Base-by-base conservation (phyloP, 2,888 invertebrate genomes). In the Cremastinae sp. region DNA sequence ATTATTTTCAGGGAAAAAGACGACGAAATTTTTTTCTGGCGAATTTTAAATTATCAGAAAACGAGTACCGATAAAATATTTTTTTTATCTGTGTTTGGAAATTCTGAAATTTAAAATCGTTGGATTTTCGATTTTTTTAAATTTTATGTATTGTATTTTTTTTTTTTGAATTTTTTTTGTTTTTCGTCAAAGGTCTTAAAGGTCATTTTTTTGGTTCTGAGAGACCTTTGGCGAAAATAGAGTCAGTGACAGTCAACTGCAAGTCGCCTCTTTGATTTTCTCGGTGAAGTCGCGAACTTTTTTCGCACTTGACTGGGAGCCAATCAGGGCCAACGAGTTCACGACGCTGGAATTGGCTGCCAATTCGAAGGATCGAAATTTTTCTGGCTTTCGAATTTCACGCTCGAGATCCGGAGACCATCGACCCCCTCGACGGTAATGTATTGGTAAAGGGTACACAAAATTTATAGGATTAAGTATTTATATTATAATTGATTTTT, bases 321-420 rank as follows among this genome's bases (percentile, higher is more conserved):
- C 37, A 16, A 61, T 74, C 14, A n/a, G n/a, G n/a, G n/a, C n/a
- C 22, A 49, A 55, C 47, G 59, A 74, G 65, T 72, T 47, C 41
- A 20, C 20, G 12, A 47, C n/a, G 64, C 14, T n/a, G 16, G 8
- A 1, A 8, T 4, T 9, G 5, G 2, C n/a, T 28, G 53, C 3
- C 45, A 1, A 37, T 68, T 78, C 73, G 61, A 35, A 69, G 69
- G 59, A 56, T 62, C 74, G 62, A 69, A 51, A 14, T 43, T 49
- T 68, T 69, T 73, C 59, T 51, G 59, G 75, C 51, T 73, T 78
- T 62, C 64, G 74, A 79, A 74, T 56, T 41, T 39, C 55, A 56
- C 47, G 2, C 28, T 0, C 14, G 18, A 62, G 68, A 41, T 74
- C 47, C 12, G 58, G 62, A 35, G 28, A 35, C 7, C 18, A 10